Conservation (phyloP, 2,797 vertebrate genomes). For the Karalla daura region DNA sequence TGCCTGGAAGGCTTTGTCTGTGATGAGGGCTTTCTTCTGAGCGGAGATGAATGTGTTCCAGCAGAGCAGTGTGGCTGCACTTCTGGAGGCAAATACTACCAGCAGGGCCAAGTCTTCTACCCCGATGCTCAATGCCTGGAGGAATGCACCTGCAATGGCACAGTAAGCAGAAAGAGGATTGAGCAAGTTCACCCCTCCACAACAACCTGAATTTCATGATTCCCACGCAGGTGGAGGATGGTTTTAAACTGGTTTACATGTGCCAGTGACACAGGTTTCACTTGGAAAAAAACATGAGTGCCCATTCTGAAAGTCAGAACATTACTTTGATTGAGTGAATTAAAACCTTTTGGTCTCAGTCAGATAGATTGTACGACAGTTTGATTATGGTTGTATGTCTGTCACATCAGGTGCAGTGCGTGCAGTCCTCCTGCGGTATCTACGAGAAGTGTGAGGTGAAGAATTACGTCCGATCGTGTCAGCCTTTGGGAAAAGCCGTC, state of each 20-base stretch:
- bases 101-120: conserved; percentile 76
- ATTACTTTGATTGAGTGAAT: not conserved
- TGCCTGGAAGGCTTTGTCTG: conserved; percentile 86
- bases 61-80: conserved; percentile 80
- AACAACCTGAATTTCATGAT: too few relatives aligned
- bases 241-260: too few relatives aligned
- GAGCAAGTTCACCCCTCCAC: too few relatives aligned
- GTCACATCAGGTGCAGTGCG: conserved; percentile 38
- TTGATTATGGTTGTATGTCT: not conserved
- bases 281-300: too few relatives aligned
- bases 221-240: too few relatives aligned
- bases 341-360: not conserved
- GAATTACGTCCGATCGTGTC: conserved; percentile 18
- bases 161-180: conserved; percentile 30
- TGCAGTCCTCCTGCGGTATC: conserved; percentile 16
- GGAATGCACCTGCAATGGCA: conserved; percentile 65
- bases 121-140: conserved; percentile 36
- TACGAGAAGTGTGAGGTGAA: conserved; percentile 47
- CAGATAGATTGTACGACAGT: not conserved
- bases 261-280: too few relatives aligned
- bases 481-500: conserved; percentile 21
- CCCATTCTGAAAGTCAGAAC: not conserved
- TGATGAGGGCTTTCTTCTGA: conserved; percentile 74
- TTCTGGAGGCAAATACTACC: conserved; percentile 71
- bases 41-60: conserved; percentile 72